Evolutionary conservation across 2,888 invertebrate genomes (phyloP).

Genomic region (Xestia c-nigrum): DNA sequence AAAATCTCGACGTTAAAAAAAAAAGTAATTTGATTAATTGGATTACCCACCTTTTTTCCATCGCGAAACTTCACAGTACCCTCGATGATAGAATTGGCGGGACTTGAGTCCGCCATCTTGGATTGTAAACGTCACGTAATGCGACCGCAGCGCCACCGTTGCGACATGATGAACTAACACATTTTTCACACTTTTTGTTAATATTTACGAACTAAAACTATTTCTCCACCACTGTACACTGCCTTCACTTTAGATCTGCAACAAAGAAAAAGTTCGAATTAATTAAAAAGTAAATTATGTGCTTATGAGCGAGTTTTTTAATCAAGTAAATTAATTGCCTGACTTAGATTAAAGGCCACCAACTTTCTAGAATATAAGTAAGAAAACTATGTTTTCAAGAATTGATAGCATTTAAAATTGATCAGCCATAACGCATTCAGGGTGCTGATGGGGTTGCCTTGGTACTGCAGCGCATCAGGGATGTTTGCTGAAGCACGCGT

Average conservation of each 20-base stretch:
- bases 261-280: constrained; percentile 56
- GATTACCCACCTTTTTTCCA: constrained; percentile 94
- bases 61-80: constrained; percentile 97
- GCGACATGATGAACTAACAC: constrained; percentile 83
- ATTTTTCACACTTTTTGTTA: constrained; percentile 71
- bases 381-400: background rate
- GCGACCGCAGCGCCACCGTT: constrained; percentile 83
- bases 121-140: constrained; percentile 81
- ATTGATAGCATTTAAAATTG: background rate
- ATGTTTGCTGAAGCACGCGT: too few relatives aligned
- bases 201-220: constrained; percentile 48
- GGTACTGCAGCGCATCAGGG: too few relatives aligned
- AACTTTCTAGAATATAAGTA: constrained; percentile 23
- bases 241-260: constrained; percentile 63
- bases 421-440: too few relatives aligned
- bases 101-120: constrained; percentile 87
- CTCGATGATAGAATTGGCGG: constrained; percentile 95
- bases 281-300: constrained; percentile 52
- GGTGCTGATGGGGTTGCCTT: too few relatives aligned
- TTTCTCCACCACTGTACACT: constrained; percentile 59
- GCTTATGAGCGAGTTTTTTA: constrained; percentile 15
- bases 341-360: constrained; percentile 24
- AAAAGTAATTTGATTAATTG: constrained; percentile 40
- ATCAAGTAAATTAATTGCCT: constrained; percentile 23
- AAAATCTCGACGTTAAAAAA: constrained; percentile 15